Percentiles rank a stretch among this genome's conserved stretches.
These are phyloP conservation scores for Odocoileus hemionus DNA, from an alignment of 2,113 vertebrate species.

Conservation along the genomic window DNA sequence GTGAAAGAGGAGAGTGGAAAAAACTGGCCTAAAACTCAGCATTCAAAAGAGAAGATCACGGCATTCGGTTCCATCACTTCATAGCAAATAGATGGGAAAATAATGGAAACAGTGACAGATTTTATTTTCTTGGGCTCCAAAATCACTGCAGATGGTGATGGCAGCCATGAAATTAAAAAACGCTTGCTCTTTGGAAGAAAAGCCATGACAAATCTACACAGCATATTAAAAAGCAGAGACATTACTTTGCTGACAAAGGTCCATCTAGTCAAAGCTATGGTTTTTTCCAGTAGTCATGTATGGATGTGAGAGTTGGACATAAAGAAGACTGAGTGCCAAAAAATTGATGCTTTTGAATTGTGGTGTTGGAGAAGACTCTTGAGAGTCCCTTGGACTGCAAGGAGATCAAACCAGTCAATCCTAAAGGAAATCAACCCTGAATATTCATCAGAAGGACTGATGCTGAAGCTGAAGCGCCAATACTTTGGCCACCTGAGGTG, in stretches of 20 bases:
- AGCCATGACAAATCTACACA: background rate
- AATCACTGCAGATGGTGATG: background rate
- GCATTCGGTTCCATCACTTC: background rate
- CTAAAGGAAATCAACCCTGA: background rate
- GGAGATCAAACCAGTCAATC: background rate
- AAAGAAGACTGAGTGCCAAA: rapidly evolving
- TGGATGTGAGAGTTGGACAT: background rate
- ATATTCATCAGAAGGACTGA: background rate
- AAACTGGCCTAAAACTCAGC: background rate
- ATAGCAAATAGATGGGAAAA: background rate
- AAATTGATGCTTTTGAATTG: background rate
- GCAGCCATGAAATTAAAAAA: background rate
- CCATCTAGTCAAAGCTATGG: background rate
- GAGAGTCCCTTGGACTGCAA: background rate
- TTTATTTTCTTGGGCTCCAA: background rate
- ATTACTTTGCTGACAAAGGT: background rate
- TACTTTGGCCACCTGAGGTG: background rate
- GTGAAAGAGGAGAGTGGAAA: background rate
- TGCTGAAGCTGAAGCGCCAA: background rate
- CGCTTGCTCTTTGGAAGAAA: background rate
- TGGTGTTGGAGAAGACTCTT: background rate
- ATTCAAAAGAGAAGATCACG: background rate
- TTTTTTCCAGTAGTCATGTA: background rate
- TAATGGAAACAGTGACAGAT: background rate
- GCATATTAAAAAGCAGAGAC: background rate